phyloP scores from a whole-genome alignment of 2,797 vertebrate genomes.

The Eutrigla gurnardus region DNA sequence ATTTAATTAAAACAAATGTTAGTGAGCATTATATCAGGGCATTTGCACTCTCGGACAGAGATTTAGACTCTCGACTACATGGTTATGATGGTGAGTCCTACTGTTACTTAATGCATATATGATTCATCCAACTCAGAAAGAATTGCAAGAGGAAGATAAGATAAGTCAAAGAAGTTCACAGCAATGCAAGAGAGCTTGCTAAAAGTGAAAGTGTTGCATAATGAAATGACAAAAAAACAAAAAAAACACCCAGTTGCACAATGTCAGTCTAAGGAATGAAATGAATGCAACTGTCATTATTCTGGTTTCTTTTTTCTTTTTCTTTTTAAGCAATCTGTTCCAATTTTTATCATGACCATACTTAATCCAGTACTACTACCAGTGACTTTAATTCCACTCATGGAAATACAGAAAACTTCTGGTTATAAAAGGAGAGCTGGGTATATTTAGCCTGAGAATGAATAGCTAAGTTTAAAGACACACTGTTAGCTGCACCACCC shows the following conservation, averaged over 20 bases:
- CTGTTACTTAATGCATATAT: not conserved
- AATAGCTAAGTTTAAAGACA: not conserved
- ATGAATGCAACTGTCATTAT: not conserved
- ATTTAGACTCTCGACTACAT: too few relatives aligned
- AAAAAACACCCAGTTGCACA: too few relatives aligned
- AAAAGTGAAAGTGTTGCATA: not conserved
- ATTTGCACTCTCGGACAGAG: not conserved
- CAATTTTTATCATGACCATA: not conserved
- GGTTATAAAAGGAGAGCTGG: not conserved
- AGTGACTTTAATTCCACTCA: not conserved
- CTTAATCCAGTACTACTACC: not conserved
- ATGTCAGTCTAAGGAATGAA: too few relatives aligned
- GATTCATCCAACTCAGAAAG: not conserved
- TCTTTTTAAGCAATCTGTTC: not conserved
- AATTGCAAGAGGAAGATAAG: not conserved
- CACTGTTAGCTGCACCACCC: not conserved
- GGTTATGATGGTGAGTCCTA: too few relatives aligned
- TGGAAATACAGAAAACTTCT: constrained; percentile 1
- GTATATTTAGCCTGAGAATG: constrained; percentile 19
- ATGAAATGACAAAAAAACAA: not conserved
- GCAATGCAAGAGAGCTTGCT: not conserved
- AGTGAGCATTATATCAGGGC: not conserved
- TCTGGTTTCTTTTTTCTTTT: too few relatives aligned
- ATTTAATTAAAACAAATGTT: not conserved
- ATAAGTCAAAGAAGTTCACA: not conserved